Conservation (phyloP, 2,797 vertebrate species). For the Geotrypetes seraphini region DNA sequence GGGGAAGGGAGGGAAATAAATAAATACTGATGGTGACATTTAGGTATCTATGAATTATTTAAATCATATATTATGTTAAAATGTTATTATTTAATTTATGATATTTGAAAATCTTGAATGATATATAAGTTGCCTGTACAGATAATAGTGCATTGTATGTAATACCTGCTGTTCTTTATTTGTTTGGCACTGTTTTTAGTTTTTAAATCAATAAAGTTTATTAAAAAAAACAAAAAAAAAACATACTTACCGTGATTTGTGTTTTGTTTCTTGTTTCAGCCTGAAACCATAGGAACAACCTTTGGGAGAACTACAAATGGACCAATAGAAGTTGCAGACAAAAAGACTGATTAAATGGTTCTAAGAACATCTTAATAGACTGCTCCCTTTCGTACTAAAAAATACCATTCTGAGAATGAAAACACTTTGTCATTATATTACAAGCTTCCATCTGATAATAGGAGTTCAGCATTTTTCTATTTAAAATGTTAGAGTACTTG, state of each 20-base stretch:
- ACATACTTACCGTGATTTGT: background rate
- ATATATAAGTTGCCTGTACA: too few relatives aligned
- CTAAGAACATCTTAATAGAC: conserved; percentile 5
- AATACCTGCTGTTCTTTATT: too few relatives aligned
- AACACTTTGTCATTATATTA: conserved; percentile 1
- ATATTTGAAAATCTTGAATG: too few relatives aligned
- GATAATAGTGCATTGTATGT: too few relatives aligned
- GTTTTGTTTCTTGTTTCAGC: conserved; percentile 22
- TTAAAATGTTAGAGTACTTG: conserved; percentile 14
- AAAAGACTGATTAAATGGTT: conserved; percentile 65
- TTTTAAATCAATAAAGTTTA: too few relatives aligned
- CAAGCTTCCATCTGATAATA: conserved; percentile 1
- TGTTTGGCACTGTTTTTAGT: too few relatives aligned
- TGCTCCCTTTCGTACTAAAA: conserved; percentile 21
- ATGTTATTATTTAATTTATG: too few relatives aligned
- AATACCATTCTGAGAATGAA: conserved; percentile 16
- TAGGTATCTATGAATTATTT: too few relatives aligned
- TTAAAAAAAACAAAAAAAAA: too few relatives aligned
- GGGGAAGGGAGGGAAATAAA: too few relatives aligned
- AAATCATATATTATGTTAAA: too few relatives aligned
- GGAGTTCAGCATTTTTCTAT: conserved; percentile 7
- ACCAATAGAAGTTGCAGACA: conserved; percentile 44
- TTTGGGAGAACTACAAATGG: conserved; percentile 40
- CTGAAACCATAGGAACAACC: conserved; percentile 20
- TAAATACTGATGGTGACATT: too few relatives aligned